Evolutionary conservation across 2,113 vertebrate species (phyloP), one percentile per base, ranked within the genome.

Genomic region (Malurus melanocephalus): DNA sequence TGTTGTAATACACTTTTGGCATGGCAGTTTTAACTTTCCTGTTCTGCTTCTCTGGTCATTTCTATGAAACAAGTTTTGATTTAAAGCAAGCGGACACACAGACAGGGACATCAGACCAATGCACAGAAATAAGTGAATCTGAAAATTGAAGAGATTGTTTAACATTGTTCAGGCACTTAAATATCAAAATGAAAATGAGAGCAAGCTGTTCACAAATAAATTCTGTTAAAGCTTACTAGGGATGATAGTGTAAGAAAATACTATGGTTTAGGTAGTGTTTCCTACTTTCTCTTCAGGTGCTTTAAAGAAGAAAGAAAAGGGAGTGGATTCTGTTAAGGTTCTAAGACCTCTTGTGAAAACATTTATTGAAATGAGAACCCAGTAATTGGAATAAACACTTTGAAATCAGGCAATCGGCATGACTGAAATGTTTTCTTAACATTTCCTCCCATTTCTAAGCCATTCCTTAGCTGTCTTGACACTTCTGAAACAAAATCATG

Each of bases 1-100:
- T 80, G 85, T 88, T 94, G 74, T 94, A 94, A 93, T 78, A 82
- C 10, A 83, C 52, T 69, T 82, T 21, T 42, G 87, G 57, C 11
- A 38, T 13, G n/a, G 35, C 45, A 62, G 76, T 88, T 87, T 65
- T 38, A 65, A 87, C n/a, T 84, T 81, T 53, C 45, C 22, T 83
- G 19, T 38, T 52, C 15, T 69, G 56, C 10, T 49, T 15, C 32
- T 91, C 35, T 88, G 66, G 78, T 87, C 9, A 4, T 45, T 94
- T 56, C 38, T 72, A 73, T 65, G 80, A 40, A 88, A 65, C 24
- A 92, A 42, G 28, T 75, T 74, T 71, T 65, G 28, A 40, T 21
- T 87, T 59, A 79, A 85, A 88, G 26, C 33, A 74, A 78, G 35
- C 21, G 18, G 32, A 35, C 11, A 48, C 23, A 74, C 4, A 72